Conservation (phyloP, 1,140 invertebrate genomes). For the Drosophila nasuta region DNA sequence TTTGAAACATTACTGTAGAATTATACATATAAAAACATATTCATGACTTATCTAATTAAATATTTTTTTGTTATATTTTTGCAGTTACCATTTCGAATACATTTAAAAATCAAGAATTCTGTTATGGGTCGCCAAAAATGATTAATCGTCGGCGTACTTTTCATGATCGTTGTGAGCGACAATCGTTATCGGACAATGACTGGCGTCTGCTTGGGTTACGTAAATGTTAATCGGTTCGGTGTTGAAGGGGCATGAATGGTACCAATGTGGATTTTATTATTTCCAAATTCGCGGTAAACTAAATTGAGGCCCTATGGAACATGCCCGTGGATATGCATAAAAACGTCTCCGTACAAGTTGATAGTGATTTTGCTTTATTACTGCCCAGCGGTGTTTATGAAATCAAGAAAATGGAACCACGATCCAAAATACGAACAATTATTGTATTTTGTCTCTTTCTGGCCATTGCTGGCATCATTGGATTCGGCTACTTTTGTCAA, state of each 20-base stretch:
- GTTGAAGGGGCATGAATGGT: not conserved
- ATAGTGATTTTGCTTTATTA: slow-evolving; percentile 90
- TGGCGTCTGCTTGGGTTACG: slow-evolving; percentile 28
- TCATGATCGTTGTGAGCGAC: slow-evolving; percentile 1
- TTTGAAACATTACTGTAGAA: no score
- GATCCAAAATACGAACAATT: slow-evolving; percentile 90
- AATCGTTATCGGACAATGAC: slow-evolving; percentile 58
- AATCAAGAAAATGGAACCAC: slow-evolving; percentile 91
- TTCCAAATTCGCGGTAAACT: not conserved
- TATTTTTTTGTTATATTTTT: slow-evolving; percentile 10
- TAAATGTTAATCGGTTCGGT: slow-evolving; percentile 15
- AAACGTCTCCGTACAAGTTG: slow-evolving; percentile 91
- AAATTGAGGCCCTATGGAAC: slow-evolving; percentile 62
- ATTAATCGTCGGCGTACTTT: not conserved
- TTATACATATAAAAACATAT: not conserved
- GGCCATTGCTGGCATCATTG: slow-evolving; percentile 92
- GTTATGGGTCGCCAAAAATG: not conserved
- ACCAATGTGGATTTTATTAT: slow-evolving; percentile 8
- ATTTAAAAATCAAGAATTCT: not conserved
- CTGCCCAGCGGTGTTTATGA: slow-evolving; percentile 90
- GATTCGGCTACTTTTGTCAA: slow-evolving; percentile 94
- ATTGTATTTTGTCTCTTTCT: slow-evolving; percentile 91
- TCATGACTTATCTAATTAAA: not conserved
- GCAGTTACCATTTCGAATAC: not conserved
- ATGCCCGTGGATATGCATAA: slow-evolving; percentile 87